Percentiles rank a stretch among this genome's conserved stretches.
Evolutionary conservation across 1,140 invertebrate genomes (phyloP).

Genomic region (Drosophila pachea): DNA sequence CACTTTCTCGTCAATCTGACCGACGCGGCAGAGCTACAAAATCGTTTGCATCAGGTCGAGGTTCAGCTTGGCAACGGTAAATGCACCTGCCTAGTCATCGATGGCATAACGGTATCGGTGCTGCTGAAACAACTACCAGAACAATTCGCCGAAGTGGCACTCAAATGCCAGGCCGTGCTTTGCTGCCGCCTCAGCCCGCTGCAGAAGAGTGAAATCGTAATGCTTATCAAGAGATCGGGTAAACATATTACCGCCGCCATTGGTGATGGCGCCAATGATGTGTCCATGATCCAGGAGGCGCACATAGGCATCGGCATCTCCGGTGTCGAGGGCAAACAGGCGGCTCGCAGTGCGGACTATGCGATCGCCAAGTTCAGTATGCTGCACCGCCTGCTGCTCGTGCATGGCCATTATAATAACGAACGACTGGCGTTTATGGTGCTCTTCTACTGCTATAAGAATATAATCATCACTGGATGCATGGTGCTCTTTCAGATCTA

Average conservation of each 20-base stretch:
- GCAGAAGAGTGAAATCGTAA: slow-evolving; percentile 87
- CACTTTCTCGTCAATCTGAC: slow-evolving; percentile 81
- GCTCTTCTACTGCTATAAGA: slow-evolving; percentile 93
- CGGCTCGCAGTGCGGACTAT: slow-evolving; percentile 83
- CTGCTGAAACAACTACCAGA: slow-evolving; percentile 79
- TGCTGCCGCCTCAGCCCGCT: slow-evolving; percentile 90
- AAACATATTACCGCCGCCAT: slow-evolving; percentile 85
- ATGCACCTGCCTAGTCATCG: slow-evolving; percentile 83
- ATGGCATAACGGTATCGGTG: slow-evolving; percentile 82
- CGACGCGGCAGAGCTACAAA: slow-evolving; percentile 63
- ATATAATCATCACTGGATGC: slow-evolving; percentile 83
- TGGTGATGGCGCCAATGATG: slow-evolving; percentile 89
- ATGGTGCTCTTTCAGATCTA: slow-evolving; percentile 82
- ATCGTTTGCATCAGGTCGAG: slow-evolving; percentile 51
- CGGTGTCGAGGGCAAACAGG: slow-evolving; percentile 89
- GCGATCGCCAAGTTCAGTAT: slow-evolving; percentile 86
- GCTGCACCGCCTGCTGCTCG: slow-evolving; percentile 83
- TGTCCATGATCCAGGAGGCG: slow-evolving; percentile 90
- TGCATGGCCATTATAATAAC: slow-evolving; percentile 89
- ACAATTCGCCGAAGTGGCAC: slow-evolving; percentile 81
- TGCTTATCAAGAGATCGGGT: slow-evolving; percentile 82
- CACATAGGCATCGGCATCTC: slow-evolving; percentile 87
- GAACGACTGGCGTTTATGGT: slow-evolving; percentile 86
- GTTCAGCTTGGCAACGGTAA: background rate
- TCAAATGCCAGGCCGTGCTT: slow-evolving; percentile 84